Base-by-base conservation (phyloP, 1,140 invertebrate genomes). In the Orussus abietinus region DNA sequence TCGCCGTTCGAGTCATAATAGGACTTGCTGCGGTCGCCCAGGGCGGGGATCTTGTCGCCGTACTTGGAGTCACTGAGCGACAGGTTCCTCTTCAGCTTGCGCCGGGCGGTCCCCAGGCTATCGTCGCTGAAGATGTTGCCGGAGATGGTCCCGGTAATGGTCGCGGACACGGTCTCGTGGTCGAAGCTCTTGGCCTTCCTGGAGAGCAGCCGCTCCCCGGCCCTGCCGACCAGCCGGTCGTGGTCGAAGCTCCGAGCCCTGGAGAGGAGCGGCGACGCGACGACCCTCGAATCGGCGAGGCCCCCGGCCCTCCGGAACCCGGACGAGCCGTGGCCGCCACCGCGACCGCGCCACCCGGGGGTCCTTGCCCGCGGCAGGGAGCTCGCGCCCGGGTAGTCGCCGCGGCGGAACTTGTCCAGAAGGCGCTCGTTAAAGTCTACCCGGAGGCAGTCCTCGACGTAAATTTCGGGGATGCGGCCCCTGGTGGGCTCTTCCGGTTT, bases 121-220 rank as follows among this genome's bases (percentile, higher is more conserved):
- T 74, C 71, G 49, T 74, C 71, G 55, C 71, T 74, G 55, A 72
- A 74, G 53, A 74, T 72, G 48, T 72, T 72, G 35, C 47, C 60
- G 3, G 66, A n/a, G n/a, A n/a, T n/a, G n/a, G n/a, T n/a, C n/a
- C n/a, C n/a, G n/a, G n/a, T n/a, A n/a, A n/a, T n/a, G n/a, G n/a
- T n/a, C n/a, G n/a, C n/a, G n/a, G n/a, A 65, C 6, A 70, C 49
- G 42, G 51, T 63, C 37, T 69, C 63, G 49, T 66, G 70, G 43
- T 74, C 69, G 42, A 72, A 69, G 49, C 64, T 74, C 51, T 61
- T 64, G 9, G 62, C 63, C 15, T 60, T 47, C 19, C 61, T 51
- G 14, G 64, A 60, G 6, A 58, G 40, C 34, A 48, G 40, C 28
- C 38, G 30, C 17, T 7, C 5, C 29, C 4, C 10, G 5, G 14